phyloP scores from a whole-genome alignment of 2,888 invertebrate species.

The Atrina japonica region DNA sequence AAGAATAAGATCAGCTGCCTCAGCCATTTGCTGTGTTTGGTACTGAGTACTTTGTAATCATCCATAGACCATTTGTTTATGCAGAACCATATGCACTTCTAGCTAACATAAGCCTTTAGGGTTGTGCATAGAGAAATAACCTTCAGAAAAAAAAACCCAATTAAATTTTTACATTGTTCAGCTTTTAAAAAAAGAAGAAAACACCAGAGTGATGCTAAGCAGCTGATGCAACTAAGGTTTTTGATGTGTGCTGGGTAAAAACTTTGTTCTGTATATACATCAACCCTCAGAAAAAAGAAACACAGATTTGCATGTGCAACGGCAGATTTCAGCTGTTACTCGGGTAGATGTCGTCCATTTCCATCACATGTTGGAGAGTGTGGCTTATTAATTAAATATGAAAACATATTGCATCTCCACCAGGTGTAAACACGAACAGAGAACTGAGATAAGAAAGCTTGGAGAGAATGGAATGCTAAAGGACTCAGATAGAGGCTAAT shows the following conservation, averaged over 20 bases:
- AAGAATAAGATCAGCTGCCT: constrained; percentile 72
- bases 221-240: too few species aligned
- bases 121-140: constrained; percentile 15
- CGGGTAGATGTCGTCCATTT: too few species aligned
- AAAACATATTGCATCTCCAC: constrained; percentile 27
- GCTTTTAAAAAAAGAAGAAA: constrained; percentile 29
- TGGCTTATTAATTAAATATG: constrained; percentile 33
- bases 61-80: constrained; percentile 56
- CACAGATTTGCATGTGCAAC: constrained; percentile 9
- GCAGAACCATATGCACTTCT: constrained; percentile 59
- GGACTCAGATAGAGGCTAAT: not conserved
- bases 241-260: too few species aligned
- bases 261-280: not conserved
- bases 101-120: constrained; percentile 33
- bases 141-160: constrained; percentile 50
- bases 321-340: too few species aligned
- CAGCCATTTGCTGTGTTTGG: constrained; percentile 48
- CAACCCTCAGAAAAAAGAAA: constrained; percentile 3
- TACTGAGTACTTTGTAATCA: constrained; percentile 54
- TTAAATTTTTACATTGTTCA: constrained; percentile 64
- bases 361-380: constrained; percentile 27
- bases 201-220: too few species aligned
- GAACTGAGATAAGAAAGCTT: constrained; percentile 12
- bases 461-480: constrained; percentile 4
- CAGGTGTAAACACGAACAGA: too few species aligned